Evolutionary conservation across 2,888 invertebrate species (phyloP).

Genomic region (Pyralis farinalis): DNA sequence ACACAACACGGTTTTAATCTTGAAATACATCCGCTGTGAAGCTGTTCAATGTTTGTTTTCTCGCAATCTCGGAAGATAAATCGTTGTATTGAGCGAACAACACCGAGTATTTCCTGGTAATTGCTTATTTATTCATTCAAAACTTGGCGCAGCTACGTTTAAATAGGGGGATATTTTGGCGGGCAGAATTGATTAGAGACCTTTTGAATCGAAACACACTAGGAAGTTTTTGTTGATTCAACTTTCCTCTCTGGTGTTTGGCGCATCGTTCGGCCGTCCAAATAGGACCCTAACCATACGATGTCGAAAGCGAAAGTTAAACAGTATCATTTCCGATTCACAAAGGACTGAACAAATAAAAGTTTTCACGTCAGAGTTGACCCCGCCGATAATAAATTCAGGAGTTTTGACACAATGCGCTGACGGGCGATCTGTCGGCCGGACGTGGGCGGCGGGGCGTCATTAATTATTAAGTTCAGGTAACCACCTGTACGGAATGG

Average conservation of each 20-base stretch:
- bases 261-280: too few relatives aligned
- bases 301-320: neutral
- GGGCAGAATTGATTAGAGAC: too few relatives aligned
- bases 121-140: too few relatives aligned
- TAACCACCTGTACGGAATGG: neutral
- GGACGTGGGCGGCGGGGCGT: neutral
- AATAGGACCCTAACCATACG: too few relatives aligned
- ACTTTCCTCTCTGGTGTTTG: too few relatives aligned
- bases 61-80: neutral
- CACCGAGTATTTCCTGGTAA: neutral
- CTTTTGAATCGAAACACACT: too few relatives aligned
- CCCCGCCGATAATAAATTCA: conserved; percentile 6
- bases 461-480: neutral
- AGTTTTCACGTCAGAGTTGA: neutral
- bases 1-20: neutral
- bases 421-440: neutral
- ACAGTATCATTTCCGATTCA: conserved; percentile 2
- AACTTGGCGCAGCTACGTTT: too few relatives aligned
- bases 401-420: conserved; percentile 4
- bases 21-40: neutral
- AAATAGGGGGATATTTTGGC: too few relatives aligned
- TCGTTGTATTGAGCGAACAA: neutral
- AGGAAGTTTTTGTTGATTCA: too few relatives aligned
- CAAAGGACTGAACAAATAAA: conserved; percentile 1
- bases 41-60: neutral